phyloP scores from a whole-genome alignment of 1,140 invertebrate species.

The Drosophila murphyi region DNA sequence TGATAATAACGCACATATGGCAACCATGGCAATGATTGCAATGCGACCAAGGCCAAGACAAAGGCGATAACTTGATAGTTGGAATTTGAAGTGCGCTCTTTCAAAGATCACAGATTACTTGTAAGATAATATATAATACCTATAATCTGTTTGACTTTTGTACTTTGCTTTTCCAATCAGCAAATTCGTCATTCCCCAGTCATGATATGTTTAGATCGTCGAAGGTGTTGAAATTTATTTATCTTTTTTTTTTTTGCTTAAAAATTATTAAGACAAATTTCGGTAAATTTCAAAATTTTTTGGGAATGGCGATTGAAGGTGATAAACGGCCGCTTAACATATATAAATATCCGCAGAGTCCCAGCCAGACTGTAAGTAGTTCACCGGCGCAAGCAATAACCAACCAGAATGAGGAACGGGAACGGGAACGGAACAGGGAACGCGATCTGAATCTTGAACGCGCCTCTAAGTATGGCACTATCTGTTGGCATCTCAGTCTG shows the following conservation, averaged over 20 bases:
- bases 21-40: not conserved
- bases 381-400: too few relatives aligned
- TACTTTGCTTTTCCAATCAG: conserved; percentile 10
- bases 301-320: conserved; percentile 21
- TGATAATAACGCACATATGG: conserved; percentile 21
- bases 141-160: not conserved
- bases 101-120: not conserved
- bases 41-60: not conserved
- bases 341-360: conserved; percentile 11
- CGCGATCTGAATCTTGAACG: not conserved
- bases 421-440: not conserved
- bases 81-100: not conserved
- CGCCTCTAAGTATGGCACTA: conserved; percentile 3
- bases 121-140: not conserved
- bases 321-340: conserved; percentile 11
- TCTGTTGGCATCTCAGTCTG: conserved; percentile 32
- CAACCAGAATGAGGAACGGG: not conserved
- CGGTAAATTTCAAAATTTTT: conserved; percentile 14
- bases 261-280: not conserved
- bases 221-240: not conserved
- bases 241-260: conserved; percentile 10
- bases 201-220: not conserved
- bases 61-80: not conserved
- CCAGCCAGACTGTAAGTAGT: not conserved
- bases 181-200: not conserved